A percentile compares a stretch with the other conserved stretches of the same genome.
These are phyloP conservation scores for Macrotis lagotis DNA, from an alignment of 2,113 vertebrate species.

Conservation along the genomic window DNA sequence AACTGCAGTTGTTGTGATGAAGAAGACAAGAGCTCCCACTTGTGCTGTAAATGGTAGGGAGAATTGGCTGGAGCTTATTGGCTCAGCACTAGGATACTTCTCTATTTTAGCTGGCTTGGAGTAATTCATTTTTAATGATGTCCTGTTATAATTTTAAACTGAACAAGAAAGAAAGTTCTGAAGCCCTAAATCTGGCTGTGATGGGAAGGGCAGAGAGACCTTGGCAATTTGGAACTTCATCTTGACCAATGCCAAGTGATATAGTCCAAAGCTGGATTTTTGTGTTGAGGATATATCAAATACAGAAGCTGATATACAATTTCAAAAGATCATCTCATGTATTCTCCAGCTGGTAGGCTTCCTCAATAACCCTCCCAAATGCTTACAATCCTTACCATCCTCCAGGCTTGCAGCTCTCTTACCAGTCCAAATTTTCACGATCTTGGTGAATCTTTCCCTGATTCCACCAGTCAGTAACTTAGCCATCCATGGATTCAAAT, in stretches of 20 bases:
- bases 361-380: neutral
- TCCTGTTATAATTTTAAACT: conserved; percentile 19
- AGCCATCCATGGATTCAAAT: neutral
- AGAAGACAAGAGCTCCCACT: conserved; percentile 40
- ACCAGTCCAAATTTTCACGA: neutral
- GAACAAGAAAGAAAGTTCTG: neutral
- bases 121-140: conserved; percentile 54
- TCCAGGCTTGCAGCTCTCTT: neutral
- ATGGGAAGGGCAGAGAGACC: neutral
- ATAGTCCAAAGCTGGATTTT: neutral
- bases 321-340: neutral
- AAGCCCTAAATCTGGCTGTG: neutral
- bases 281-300: neutral
- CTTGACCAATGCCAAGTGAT: neutral
- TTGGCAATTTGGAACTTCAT: neutral
- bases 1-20: conserved; percentile 20
- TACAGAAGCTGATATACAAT: neutral
- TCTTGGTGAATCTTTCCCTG: neutral
- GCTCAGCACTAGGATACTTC: conserved; percentile 35
- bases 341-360: neutral
- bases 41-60: conserved; percentile 43
- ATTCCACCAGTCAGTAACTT: neutral
- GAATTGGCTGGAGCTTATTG: conserved; percentile 12
- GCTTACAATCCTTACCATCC: neutral
- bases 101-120: conserved; percentile 11